Conservation (phyloP, 2,888 invertebrate species). For the Zootermopsis nevadensis region DNA sequence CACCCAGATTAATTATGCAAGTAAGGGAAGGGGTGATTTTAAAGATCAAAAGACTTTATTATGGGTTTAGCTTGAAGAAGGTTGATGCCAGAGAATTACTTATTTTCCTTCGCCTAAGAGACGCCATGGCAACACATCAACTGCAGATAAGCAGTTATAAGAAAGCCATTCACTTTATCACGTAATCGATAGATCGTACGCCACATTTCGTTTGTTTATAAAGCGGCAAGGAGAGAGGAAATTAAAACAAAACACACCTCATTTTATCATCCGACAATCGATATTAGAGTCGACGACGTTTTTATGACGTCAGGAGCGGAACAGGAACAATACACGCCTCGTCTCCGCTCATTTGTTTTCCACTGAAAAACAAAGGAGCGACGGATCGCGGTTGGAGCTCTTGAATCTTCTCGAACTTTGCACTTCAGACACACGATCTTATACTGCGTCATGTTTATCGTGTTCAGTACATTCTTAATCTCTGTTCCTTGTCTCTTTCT, state of each 20-base stretch:
- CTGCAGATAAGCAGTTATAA: background rate
- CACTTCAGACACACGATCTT: too few relatives aligned
- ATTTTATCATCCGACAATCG: too few relatives aligned
- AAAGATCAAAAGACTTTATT: constrained; percentile 10
- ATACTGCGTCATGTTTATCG: too few relatives aligned
- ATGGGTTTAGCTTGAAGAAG: background rate
- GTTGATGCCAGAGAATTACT: constrained; percentile 10
- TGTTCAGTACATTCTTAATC: too few relatives aligned
- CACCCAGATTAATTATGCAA: background rate
- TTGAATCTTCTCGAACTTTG: too few relatives aligned
- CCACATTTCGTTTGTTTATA: background rate
- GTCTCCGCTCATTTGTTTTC: too few relatives aligned
- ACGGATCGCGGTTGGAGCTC: too few relatives aligned
- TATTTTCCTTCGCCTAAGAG: background rate
- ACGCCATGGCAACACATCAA: background rate
- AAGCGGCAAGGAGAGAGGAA: background rate
- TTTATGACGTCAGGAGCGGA: too few relatives aligned
- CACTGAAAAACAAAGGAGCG: too few relatives aligned
- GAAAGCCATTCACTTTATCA: background rate
- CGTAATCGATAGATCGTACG: background rate
- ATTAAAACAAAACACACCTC: constrained; percentile 4
- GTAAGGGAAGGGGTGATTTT: background rate
- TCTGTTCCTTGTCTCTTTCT: too few relatives aligned
- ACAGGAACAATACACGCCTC: too few relatives aligned
- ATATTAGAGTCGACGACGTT: too few relatives aligned